phyloP scores from a whole-genome alignment of 2,113 vertebrate species.

The Corapipo altera region DNA sequence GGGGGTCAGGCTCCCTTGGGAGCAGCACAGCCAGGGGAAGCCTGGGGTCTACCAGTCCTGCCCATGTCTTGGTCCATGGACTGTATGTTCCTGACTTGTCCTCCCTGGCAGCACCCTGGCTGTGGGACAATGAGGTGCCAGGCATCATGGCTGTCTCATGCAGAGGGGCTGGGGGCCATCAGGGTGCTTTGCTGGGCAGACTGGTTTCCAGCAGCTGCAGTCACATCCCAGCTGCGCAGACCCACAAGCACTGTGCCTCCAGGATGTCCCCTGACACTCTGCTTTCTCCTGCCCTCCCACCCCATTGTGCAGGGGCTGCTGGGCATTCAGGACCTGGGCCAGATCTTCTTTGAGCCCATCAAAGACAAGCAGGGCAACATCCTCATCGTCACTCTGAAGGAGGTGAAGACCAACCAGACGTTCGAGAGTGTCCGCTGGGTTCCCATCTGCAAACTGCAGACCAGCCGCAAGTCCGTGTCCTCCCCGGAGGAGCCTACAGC shows the following conservation, averaged over 20 bases:
- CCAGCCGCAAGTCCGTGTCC: slow-evolving; percentile 85
- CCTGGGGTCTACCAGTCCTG: background rate
- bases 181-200: background rate
- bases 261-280: background rate
- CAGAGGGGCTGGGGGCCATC: background rate
- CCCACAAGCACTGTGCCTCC: accelerated
- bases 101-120: accelerated
- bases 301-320: slow-evolving; percentile 73
- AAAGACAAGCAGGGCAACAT: slow-evolving; percentile 93
- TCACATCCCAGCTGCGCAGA: background rate
- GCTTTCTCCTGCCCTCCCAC: background rate
- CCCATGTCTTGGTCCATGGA: accelerated
- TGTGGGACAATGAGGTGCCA: accelerated
- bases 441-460: slow-evolving; percentile 85
- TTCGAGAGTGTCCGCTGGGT: slow-evolving; percentile 85
- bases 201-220: background rate
- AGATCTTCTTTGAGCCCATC: slow-evolving; percentile 87
- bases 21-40: background rate
- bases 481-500: slow-evolving; percentile 86
- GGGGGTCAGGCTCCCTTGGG: background rate
- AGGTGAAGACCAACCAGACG: slow-evolving; percentile 79
- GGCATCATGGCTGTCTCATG: background rate
- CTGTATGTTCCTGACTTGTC: background rate
- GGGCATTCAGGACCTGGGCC: slow-evolving; percentile 87
- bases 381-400: slow-evolving; percentile 84